Evolutionary conservation across 2,888 invertebrate species (phyloP).

Genomic region (Nemotelus pantherinus): DNA sequence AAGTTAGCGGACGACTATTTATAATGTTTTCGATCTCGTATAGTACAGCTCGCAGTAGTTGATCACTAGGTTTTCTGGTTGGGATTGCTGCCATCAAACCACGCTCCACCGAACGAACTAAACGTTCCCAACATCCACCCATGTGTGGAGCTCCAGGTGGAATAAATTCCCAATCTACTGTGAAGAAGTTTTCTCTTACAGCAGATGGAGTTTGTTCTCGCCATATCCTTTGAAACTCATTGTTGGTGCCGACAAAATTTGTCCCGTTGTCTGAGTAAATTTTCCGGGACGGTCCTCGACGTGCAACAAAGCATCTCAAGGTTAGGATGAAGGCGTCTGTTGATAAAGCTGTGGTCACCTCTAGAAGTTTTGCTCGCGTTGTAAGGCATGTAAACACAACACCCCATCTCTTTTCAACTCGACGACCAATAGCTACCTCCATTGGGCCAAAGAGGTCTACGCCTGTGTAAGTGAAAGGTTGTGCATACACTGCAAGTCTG

Average conservation of each 20-base stretch:
- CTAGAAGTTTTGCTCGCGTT: constrained; percentile 46
- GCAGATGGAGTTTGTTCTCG: not conserved
- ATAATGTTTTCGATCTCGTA: constrained; percentile 10
- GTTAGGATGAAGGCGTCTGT: constrained; percentile 51
- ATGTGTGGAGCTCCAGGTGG: not conserved
- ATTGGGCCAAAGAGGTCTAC: constrained; percentile 53
- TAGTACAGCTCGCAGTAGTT: constrained; percentile 8
- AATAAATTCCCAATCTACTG: constrained; percentile 38
- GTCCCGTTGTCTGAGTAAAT: constrained; percentile 49
- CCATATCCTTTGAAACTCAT: constrained; percentile 41
- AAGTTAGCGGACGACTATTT: too few relatives aligned
- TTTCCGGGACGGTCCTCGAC: constrained; percentile 47
- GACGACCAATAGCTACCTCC: constrained; percentile 45
- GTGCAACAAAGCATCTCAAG: too few relatives aligned
- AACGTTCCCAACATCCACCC: constrained; percentile 31
- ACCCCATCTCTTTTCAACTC: constrained; percentile 51
- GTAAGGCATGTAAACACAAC: constrained; percentile 50
- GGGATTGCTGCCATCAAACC: too few relatives aligned
- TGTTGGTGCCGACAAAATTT: constrained; percentile 47
- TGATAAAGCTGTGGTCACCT: constrained; percentile 48
- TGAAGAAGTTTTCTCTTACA: not conserved
- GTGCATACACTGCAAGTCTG: constrained; percentile 47
- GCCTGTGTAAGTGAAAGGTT: constrained; percentile 52
- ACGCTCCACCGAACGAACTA: constrained; percentile 6
- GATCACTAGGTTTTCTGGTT: constrained; percentile 5